These are phyloP conservation scores for Hydractinia echinata DNA, from an alignment of 30 jellyfish, hydroid and myxozoan genomes.

Conservation along the genomic window DNA sequence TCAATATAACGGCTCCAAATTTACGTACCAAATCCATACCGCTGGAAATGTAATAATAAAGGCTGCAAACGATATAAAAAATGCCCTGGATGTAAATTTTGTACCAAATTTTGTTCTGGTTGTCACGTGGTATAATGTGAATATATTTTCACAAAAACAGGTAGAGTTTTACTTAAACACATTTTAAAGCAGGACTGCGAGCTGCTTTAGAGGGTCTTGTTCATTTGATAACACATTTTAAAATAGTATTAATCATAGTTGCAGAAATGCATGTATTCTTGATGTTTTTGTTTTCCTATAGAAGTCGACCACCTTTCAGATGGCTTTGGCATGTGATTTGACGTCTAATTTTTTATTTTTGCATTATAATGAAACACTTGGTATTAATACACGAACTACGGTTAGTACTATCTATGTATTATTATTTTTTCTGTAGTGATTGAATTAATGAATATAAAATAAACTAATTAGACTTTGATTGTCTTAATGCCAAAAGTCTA, in stretches of 20 bases:
- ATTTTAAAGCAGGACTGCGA: too few species aligned
- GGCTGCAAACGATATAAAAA: not conserved
- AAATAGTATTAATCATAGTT: too few species aligned
- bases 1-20: not conserved
- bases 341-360: conserved; percentile 2
- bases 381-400: not conserved
- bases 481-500: too few species aligned
- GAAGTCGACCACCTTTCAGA: not conserved
- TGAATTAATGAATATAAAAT: not conserved
- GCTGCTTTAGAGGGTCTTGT: too few species aligned
- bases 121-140: not conserved
- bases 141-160: not conserved
- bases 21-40: conserved; percentile 3
- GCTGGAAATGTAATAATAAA: not conserved
- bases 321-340: conserved; percentile 15
- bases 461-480: too few species aligned
- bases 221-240: too few species aligned
- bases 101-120: not conserved
- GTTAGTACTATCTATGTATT: not conserved
- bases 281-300: not conserved
- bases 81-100: not conserved
- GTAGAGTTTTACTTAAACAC: too few species aligned
- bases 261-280: too few species aligned
- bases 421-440: conserved; percentile 1
- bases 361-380: conserved; percentile 11